phyloP scores from a whole-genome alignment of 1,140 invertebrate species.

The Bacillus rossius region DNA sequence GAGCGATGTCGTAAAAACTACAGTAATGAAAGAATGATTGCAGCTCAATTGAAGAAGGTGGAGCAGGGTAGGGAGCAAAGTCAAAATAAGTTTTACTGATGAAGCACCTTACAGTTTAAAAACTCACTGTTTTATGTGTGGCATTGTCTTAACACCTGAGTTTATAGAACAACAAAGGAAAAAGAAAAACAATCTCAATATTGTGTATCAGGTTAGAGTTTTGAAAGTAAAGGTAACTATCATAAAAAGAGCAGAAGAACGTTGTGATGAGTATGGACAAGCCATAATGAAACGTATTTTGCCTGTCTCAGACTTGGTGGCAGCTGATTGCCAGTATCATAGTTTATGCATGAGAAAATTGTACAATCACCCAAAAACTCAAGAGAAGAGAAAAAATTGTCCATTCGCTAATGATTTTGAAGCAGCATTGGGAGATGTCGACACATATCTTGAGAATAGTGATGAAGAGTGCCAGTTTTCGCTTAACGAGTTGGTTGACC shows the following conservation, averaged over 20 bases:
- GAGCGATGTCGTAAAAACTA: too few relatives aligned
- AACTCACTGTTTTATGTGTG: too few relatives aligned
- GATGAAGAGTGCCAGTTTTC: conserved; percentile 1
- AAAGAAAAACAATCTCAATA: too few relatives aligned
- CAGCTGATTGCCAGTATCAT: background rate
- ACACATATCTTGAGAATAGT: background rate
- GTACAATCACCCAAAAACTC: background rate
- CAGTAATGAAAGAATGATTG: too few relatives aligned
- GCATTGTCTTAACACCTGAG: too few relatives aligned
- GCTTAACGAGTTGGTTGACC: background rate
- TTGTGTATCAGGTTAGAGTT: too few relatives aligned
- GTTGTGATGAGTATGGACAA: background rate
- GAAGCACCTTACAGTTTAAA: too few relatives aligned
- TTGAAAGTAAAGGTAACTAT: too few relatives aligned
- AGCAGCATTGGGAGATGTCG: background rate
- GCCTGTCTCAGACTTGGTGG: background rate
- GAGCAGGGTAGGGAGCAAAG: too few relatives aligned
- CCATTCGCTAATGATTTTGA: background rate
- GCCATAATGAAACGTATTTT: background rate
- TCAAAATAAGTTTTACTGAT: too few relatives aligned
- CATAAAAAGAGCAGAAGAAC: background rate
- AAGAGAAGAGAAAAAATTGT: background rate
- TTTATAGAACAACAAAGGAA: too few relatives aligned
- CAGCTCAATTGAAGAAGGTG: too few relatives aligned
- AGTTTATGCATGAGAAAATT: background rate